Base-by-base conservation (phyloP, 2,888 invertebrate genomes). In the Erebia aethiops region DNA sequence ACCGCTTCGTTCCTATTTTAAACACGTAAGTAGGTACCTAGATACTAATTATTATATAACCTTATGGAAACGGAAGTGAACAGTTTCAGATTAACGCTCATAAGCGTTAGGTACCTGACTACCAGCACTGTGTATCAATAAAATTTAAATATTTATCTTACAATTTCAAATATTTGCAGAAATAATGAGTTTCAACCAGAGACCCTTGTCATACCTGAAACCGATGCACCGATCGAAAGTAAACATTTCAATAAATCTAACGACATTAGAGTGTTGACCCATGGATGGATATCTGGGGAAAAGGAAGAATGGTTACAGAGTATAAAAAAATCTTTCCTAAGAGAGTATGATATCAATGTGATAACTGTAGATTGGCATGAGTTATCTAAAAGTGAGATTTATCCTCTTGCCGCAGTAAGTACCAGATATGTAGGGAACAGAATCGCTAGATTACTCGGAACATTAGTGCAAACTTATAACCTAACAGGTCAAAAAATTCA, bases 271-370 rank as follows among this genome's bases (percentile, higher is more conserved):
- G 87, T 94, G 14, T 71, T 95, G 14, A 94, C 94, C 3, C 95
- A 95, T 76, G 94, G 94, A 0, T 95, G 94, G 94, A 80, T 91
- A 66, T 91, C 94, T 0, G 82, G 82, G 64, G 91, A 89, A 65
- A 79, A 82, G 21, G 79, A 82, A 0, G 79, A 84, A 13, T 91
- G 92, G 85, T 77, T 94, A 56, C 84, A 90, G 56, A 74, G 79
- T 41, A 90, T 94, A 9, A 94, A 93, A 78, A 79, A 92, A 63
- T 82, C 87, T 0, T 87, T 93, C 74, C 77, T 95, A 60, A 76
- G 80, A 49, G 83, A 80, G 66, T 81, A 82, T 13, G 94, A 94
- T 76, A 83, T 86, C 9, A 95, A 95, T 76, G 91, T 95, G 0
- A 88, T 94, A 66, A 84, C 86, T 1, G 87, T 94, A 8, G 93